Conservation (phyloP, 2,113 vertebrate genomes). For the Rhipidura dahli region DNA sequence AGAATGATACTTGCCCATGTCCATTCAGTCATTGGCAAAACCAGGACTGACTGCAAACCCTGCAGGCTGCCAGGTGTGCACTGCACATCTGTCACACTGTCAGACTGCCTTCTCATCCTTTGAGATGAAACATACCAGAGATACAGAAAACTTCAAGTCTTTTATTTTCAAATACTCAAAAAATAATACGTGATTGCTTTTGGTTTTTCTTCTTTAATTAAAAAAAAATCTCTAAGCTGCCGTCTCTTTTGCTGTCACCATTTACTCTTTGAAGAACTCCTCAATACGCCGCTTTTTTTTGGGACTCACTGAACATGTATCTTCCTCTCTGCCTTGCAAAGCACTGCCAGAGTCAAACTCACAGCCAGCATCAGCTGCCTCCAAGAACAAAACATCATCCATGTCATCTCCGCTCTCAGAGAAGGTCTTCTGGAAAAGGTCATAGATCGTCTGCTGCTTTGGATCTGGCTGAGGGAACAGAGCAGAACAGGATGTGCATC, state of each 20-base stretch:
- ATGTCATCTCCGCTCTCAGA: constrained; percentile 57
- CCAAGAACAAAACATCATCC: constrained; percentile 74
- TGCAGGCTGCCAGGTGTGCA: not conserved
- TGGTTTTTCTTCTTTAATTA: not conserved
- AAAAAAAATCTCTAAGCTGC: not conserved
- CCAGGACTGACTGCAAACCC: not conserved
- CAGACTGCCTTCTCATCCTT: not conserved
- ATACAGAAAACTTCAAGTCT: not conserved
- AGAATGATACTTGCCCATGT: not conserved
- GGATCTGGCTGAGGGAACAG: constrained; percentile 67
- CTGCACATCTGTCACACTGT: not conserved
- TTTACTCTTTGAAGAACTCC: constrained; percentile 12
- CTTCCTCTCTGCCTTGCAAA: not conserved
- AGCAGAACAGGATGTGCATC: not conserved
- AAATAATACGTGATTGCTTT: not conserved
- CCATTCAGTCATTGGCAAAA: not conserved
- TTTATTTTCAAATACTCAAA: constrained; percentile 39
- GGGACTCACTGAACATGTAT: constrained; percentile 12
- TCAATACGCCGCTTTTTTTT: constrained; percentile 66
- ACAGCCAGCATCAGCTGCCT: constrained; percentile 75
- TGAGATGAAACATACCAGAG: not conserved
- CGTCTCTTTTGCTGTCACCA: not conserved
- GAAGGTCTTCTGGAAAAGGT: constrained; percentile 88
- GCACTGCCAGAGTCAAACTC: constrained; percentile 26
- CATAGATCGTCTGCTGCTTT: constrained; percentile 80